Evolutionary conservation across 1,140 invertebrate species (phyloP), one percentile per base, ranked within the genome.

Genomic region (Arctopsyche grandis): DNA sequence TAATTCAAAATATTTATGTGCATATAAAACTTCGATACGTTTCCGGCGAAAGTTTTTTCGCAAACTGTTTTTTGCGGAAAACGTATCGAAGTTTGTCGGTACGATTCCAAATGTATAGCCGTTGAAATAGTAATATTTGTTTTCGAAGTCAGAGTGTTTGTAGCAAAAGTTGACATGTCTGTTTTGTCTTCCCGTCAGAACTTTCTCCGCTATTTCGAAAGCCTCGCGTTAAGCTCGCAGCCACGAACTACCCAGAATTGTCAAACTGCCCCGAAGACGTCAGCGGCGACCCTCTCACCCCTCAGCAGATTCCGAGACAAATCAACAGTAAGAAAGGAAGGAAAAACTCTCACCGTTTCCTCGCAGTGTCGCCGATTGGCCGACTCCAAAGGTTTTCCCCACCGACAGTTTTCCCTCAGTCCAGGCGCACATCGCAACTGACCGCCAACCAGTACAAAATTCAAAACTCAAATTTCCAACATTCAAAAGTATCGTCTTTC

Each of bases 141-240:
- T 52, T 52, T 52, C 12, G 48, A 52, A 52, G 48, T 52, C 48
- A 52, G 48, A 5, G 48, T 16, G 16, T 52, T 3, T 52, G 63
- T 14, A 10, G 21, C 63, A 22, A 26, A n/a, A 66, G 5, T 66
- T 66, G 48, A 52, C 16, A 52, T 26, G 63, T 66, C 19, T 66
- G 21, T 24, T 66, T 66, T 66, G n/a, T 71, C 69, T 71, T 71
- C 69, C 69, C 44, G 43, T 71, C 16, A 71, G 69, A 71, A 71
- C 63, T 66, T 66, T 71, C 69, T 71, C 69, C 69, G 69, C 69
- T 22, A 1, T 14, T 66, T 22, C 63, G 44, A 71, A 71, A 71
- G 21, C 26, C 69, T 71, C 69, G 69, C 69, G 69, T 71, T 71
- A 71, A 71, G 69, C 69, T 71, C 16, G 16, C 16, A 24, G 16